Evolutionary conservation across 1,140 invertebrate species (phyloP).

Genomic region (Diplogasteroides magnus): DNA sequence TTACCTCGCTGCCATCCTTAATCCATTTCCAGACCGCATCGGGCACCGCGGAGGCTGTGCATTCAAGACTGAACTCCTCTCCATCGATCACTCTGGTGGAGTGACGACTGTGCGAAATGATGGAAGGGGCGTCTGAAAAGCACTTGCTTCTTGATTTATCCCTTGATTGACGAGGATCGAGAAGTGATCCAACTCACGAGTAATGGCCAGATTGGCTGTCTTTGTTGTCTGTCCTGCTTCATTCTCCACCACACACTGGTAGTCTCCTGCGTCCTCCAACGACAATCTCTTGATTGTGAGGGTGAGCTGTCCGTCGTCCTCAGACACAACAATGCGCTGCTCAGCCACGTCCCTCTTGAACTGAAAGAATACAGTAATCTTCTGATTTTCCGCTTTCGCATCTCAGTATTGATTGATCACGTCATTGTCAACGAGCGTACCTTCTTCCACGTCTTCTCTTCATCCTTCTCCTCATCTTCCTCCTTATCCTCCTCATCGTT

Average conservation of each 20-base stretch:
- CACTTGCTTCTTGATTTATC: not conserved
- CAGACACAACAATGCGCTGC: not conserved
- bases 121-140: constrained; percentile 27
- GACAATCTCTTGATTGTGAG: constrained; percentile 10
- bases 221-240: constrained; percentile 23
- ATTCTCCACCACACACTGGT: constrained; percentile 23
- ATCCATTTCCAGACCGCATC: constrained; percentile 26
- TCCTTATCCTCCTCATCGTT: not conserved
- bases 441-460: constrained; percentile 20
- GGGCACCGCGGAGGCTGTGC: constrained; percentile 27
- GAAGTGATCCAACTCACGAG: constrained; percentile 16
- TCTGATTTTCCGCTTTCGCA: not conserved
- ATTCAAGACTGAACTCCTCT: constrained; percentile 21
- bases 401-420: not conserved
- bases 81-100: constrained; percentile 18
- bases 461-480: constrained; percentile 20
- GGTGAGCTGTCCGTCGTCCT: constrained; percentile 21
- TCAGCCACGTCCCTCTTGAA: not conserved
- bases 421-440: constrained; percentile 2
- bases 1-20: constrained; percentile 20
- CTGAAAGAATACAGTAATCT: too few relatives aligned
- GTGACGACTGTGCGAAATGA: constrained; percentile 6
- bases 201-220: constrained; percentile 18
- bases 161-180: too few relatives aligned
- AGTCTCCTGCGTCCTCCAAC: constrained; percentile 30